A percentile compares a stretch with the other conserved stretches of the same genome.
Evolutionary conservation across 2,113 vertebrate genomes (phyloP).

Genomic region (Antigone vipio): DNA sequence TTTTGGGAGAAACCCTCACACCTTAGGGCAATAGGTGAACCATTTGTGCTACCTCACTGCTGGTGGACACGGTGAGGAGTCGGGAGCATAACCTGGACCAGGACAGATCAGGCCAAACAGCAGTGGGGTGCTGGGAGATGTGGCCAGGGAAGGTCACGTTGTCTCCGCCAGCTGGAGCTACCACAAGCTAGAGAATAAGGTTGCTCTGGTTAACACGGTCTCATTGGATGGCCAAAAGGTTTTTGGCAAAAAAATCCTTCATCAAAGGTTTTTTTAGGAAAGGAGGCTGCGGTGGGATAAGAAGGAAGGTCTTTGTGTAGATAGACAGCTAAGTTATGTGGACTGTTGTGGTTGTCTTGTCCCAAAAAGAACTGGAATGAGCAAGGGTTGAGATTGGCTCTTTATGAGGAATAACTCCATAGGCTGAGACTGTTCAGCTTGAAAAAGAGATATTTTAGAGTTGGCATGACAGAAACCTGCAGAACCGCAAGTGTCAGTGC

Average conservation of each 20-base stretch:
- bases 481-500: background rate
- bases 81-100: background rate
- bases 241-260: background rate
- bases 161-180: background rate
- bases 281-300: background rate
- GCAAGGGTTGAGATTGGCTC: no score
- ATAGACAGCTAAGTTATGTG: background rate
- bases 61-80: background rate
- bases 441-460: background rate
- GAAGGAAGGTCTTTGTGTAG: background rate
- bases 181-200: background rate
- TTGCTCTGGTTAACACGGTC: background rate
- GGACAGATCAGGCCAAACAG: background rate
- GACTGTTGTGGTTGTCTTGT: background rate
- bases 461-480: background rate
- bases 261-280: background rate
- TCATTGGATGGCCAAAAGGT: background rate
- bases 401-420: background rate
- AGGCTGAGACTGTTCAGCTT: background rate
- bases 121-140: background rate
- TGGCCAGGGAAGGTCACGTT: background rate
- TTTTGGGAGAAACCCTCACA: background rate
- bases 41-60: background rate
- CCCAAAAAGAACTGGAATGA: background rate
- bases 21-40: background rate